These are phyloP conservation scores for Melanaphis sacchari DNA, from an alignment of 1,140 invertebrate species.

Conservation along the genomic window DNA sequence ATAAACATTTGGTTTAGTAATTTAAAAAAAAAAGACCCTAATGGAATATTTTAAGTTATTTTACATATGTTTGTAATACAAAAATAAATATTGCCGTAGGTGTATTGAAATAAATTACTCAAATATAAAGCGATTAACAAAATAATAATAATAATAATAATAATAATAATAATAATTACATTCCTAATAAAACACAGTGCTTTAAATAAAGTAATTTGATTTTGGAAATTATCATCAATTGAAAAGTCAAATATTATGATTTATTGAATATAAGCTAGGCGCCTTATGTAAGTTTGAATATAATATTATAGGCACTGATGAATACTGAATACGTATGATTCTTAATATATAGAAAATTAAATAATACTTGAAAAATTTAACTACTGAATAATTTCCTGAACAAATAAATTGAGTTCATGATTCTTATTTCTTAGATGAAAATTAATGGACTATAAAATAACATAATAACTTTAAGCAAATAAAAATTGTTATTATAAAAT, in stretches of 20 bases:
- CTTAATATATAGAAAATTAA: background rate
- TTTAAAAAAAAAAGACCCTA: background rate
- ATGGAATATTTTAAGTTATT: slow-evolving; percentile 8
- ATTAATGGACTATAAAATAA: background rate
- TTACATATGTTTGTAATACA: background rate
- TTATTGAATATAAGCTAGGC: background rate
- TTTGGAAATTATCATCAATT: background rate
- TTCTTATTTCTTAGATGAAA: background rate
- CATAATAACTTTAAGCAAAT: background rate
- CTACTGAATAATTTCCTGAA: background rate
- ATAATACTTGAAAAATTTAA: background rate
- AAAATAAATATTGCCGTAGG: background rate
- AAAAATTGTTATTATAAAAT: background rate
- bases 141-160: background rate
- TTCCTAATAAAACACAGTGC: background rate
- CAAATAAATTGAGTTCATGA: background rate
- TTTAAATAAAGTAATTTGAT: background rate
- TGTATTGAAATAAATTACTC: background rate
- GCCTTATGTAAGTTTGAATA: background rate
- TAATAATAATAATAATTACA: background rate
- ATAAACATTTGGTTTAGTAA: background rate
- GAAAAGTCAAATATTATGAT: background rate
- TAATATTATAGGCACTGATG: background rate
- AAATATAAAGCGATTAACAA: background rate
- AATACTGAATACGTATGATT: background rate